Base-by-base conservation (phyloP, 2,797 vertebrate genomes). In the Crypturellus tataupa region DNA sequence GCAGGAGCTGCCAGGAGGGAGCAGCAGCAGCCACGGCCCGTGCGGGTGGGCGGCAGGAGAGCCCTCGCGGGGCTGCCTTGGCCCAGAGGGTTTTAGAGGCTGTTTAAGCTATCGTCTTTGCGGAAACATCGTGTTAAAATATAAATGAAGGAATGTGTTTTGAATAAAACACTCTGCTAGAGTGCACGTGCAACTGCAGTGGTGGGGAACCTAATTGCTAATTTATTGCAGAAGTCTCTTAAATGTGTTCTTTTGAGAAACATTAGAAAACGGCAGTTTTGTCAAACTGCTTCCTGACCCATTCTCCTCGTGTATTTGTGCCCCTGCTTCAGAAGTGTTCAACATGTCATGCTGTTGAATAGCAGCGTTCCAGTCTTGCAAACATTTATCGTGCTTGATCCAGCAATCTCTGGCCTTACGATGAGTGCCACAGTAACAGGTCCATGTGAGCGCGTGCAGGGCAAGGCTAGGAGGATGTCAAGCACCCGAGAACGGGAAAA, bases 121-220 rank as follows among this genome's bases (percentile, higher is more conserved):
- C 72, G 75, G 85, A 94, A 96, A 27, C 37, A 77, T 31, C 65
- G 55, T 71, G 72, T 83, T 93, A 85, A 96, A 92, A 89, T 96
- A 44, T 31, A 53, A 84, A 91, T 75, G 70, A 84, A 68, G 47
- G 87, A 39, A 82, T 81, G 18, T 46, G 33, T 64, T 80, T 86
- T 49, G 20, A 75, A 6, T 75, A 12, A 78, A 93, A 85, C 33
- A 3, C 1, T 60, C 49, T 55, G 71, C 58, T 81, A 25, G 65
- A 89, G 10, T 5, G 12, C 63, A 44, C 77, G 82, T 93, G 71
- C 23, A 10, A 70, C 49, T 0, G 1, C 6, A 70, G 70, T 71
- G 55, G n/a, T 40, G 80, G 63, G 29, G 63, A 81, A 40, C 71
- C 33, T 89, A 44, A 83, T 44, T 73, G 60, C 65, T 92, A 39